Conservation (phyloP, 53 echinoderm and acorn worm genomes). For the Holothuria leucospilota region DNA sequence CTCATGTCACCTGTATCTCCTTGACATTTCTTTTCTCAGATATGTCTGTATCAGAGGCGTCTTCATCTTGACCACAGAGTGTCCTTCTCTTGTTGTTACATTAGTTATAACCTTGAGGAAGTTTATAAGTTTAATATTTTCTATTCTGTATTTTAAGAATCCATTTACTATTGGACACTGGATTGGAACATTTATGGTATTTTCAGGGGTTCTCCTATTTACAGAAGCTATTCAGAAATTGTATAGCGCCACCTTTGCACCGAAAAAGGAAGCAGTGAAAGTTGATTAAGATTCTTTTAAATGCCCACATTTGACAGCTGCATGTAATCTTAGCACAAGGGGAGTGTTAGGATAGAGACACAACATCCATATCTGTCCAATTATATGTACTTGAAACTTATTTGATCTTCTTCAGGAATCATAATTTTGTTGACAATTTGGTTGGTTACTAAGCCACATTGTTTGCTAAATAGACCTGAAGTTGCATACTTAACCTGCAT, state of each 20-base stretch:
- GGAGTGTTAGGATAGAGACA: too few species aligned
- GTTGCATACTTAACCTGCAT: too few species aligned
- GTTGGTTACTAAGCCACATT: too few species aligned
- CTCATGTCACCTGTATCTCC: not conserved
- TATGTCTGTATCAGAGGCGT: conserved; percentile 95
- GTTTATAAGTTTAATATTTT: conserved; percentile 89
- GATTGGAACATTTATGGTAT: conserved; percentile 84
- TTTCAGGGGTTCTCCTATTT: conserved; percentile 83
- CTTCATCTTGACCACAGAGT: conserved; percentile 95
- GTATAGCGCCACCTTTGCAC: conserved; percentile 25
- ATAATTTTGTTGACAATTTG: too few species aligned
- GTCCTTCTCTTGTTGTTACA: conserved; percentile 92
- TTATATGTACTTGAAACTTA: too few species aligned
- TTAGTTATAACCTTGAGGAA: conserved; percentile 92
- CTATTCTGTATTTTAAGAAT: conserved; percentile 92
- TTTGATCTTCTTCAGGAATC: too few species aligned
- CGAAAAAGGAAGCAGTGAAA: conserved; percentile 54
- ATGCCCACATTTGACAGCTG: too few species aligned
- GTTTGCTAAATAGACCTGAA: too few species aligned
- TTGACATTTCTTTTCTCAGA: conserved; percentile 52
- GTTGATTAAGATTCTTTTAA: conserved; percentile 38
- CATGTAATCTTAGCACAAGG: not conserved
- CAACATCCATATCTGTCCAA: too few species aligned
- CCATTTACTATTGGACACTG: conserved; percentile 93
- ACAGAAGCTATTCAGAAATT: conserved; percentile 82